A percentile compares a stretch with the other conserved stretches of the same genome.
These are phyloP conservation scores for Ceyx margarethae DNA, from an alignment of 2,113 vertebrate species.

Conservation along the genomic window DNA sequence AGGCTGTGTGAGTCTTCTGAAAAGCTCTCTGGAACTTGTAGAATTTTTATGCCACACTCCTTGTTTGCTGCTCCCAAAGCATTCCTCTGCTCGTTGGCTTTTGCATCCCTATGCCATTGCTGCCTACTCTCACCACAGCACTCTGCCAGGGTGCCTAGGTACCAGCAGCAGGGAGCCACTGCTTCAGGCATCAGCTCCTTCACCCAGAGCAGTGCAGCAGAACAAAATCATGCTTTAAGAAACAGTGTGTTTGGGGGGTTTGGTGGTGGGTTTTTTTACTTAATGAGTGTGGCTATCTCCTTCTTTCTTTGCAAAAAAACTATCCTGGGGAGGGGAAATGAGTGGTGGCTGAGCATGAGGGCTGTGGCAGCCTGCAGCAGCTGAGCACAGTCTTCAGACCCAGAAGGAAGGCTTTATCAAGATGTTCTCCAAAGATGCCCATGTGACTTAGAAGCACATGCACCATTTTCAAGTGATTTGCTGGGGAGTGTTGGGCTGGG, in stretches of 20 bases:
- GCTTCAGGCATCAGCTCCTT: neutral
- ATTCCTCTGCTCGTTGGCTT: neutral
- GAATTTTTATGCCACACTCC: neutral
- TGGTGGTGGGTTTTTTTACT: neutral
- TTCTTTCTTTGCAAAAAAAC: neutral
- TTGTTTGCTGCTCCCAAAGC: neutral
- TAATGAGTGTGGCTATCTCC: neutral
- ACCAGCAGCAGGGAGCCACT: neutral
- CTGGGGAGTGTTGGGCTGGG: neutral
- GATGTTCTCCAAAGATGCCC: neutral
- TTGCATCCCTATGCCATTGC: accelerated
- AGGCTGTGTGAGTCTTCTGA: neutral
- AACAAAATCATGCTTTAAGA: neutral
- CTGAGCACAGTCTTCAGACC: neutral
- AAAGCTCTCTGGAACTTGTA: neutral
- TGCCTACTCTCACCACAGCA: neutral
- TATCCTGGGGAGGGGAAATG: neutral
- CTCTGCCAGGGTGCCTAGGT: neutral
- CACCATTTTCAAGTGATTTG: neutral
- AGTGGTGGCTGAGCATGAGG: neutral
- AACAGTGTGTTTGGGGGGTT: neutral
- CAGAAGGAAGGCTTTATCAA: neutral
- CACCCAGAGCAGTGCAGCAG: neutral
- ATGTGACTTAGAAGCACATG: neutral
- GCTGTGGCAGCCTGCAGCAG: neutral